Percentiles rank a stretch among this genome's conserved stretches.
Evolutionary conservation across 2,797 vertebrate species (phyloP).

Genomic region (Parambassis ranga): DNA sequence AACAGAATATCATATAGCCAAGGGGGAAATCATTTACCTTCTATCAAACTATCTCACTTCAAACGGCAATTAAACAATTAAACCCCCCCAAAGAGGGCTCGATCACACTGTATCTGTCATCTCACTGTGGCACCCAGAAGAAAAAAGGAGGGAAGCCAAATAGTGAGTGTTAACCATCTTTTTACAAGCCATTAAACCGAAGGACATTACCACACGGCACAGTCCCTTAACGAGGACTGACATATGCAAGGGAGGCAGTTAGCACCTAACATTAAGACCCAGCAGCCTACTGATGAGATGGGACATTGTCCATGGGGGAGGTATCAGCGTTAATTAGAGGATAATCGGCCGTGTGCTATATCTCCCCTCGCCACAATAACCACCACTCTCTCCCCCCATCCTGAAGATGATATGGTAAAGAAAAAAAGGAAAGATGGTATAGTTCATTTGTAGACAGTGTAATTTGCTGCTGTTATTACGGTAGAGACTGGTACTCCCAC

Average conservation of each 20-base stretch:
- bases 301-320: slow-evolving; percentile 92
- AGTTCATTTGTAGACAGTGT: slow-evolving; percentile 69
- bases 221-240: slow-evolving; percentile 98
- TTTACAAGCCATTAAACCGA: slow-evolving; percentile 97
- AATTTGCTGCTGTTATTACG: slow-evolving; percentile 68
- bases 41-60: slow-evolving; percentile 40
- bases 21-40: slow-evolving; percentile 49
- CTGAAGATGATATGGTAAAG: slow-evolving; percentile 68
- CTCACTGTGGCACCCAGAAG: slow-evolving; percentile 26
- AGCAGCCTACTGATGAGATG: slow-evolving; percentile 85
- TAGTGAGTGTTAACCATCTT: slow-evolving; percentile 97
- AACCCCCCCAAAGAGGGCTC: slow-evolving; percentile 69
- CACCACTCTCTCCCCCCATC: slow-evolving; percentile 62
- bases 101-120: slow-evolving; percentile 75
- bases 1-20: slow-evolving; percentile 24
- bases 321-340: slow-evolving; percentile 94
- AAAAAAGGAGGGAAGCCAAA: slow-evolving; percentile 87
- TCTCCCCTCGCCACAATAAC: slow-evolving; percentile 73
- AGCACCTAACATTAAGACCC: slow-evolving; percentile 91
- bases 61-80: slow-evolving; percentile 70
- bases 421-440: slow-evolving; percentile 45
- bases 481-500: slow-evolving; percentile 32
- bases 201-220: slow-evolving; percentile 86
- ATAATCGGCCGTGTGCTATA: slow-evolving; percentile 87
- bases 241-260: slow-evolving; percentile 97